Base-by-base conservation (phyloP, 2,797 vertebrate genomes). In the Lycodopsis pacificus region DNA sequence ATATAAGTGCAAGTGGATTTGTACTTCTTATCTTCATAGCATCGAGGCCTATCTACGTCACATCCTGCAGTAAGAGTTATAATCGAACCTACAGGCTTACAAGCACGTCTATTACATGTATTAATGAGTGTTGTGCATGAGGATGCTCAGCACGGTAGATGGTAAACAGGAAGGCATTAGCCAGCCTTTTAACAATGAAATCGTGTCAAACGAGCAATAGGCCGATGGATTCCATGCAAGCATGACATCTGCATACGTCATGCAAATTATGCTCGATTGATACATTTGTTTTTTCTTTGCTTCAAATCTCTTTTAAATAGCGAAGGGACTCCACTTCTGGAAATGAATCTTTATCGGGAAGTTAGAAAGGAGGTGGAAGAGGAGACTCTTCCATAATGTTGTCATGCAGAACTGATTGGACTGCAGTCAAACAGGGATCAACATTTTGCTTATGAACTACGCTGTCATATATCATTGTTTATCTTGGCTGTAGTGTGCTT, bases 141-240 rank as follows among this genome's bases (percentile, higher is more conserved):
- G 14, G 78, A 73, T 40, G 77, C 71, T 74, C 73, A 75, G 57
- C 73, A 67, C 61, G 59, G 79, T 64, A 27, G 34, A 51, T 76
- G 46, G 51, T 63, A 25, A 54, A 51, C 66, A 79, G 30, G 40
- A 81, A 34, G 81, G 77, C 62, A 69, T 25, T 34, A 51, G 36
- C 40, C 8, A 3, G 69, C 67, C 61, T 58, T 66, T 77, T 62
- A 65, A 82, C 30, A 34, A 51, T 36, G 66, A 69, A 64, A 76
- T 69, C 9, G 64, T 72, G 74, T 73, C 65, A 10, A 32, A 83
- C 79, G 68, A 67, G 67, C 15, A 44, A 86, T 78, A 82, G 74
- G 73, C 62, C 70, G 73, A 84, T 83, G 80, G 76, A 82, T 65
- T 87, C 77, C 93, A 93, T 95, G 94, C 95, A 95, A 91, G 86